A percentile compares a stretch with the other conserved stretches of the same genome.
phyloP scores from a whole-genome alignment of 2,113 vertebrate genomes.

The Bufo bufo region DNA sequence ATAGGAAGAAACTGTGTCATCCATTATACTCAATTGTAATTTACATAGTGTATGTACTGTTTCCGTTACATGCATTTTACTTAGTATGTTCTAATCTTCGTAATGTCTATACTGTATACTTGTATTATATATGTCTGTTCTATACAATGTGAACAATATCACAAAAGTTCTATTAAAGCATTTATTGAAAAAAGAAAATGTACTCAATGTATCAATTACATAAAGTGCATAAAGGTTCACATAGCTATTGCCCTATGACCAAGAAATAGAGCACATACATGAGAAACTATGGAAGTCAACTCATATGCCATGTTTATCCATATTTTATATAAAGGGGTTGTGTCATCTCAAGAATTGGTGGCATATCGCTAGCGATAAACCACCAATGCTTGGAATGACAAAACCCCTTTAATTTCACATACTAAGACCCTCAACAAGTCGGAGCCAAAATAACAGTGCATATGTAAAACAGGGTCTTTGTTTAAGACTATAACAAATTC shows the following conservation, averaged over 20 bases:
- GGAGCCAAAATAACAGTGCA: no score
- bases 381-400: no score
- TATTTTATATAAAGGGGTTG: no score
- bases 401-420: no score
- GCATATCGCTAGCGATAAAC: no score
- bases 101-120: constrained; percentile 17
- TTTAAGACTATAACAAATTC: no score
- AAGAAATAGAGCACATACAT: neutral
- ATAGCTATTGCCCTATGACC: neutral
- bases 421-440: no score
- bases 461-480: no score
- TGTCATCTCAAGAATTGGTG: no score
- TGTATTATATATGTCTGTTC: neutral
- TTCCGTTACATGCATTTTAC: neutral
- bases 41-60: neutral
- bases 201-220: neutral
- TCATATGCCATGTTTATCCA: no score
- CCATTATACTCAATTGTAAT: neutral
- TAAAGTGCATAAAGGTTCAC: neutral
- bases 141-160: neutral
- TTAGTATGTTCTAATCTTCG: neutral
- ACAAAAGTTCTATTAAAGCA: neutral
- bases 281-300: no score
- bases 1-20: neutral
- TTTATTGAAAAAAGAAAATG: neutral